Base-by-base conservation (phyloP, 1,140 invertebrate species). In the Caenorhabditis brenneri region DNA sequence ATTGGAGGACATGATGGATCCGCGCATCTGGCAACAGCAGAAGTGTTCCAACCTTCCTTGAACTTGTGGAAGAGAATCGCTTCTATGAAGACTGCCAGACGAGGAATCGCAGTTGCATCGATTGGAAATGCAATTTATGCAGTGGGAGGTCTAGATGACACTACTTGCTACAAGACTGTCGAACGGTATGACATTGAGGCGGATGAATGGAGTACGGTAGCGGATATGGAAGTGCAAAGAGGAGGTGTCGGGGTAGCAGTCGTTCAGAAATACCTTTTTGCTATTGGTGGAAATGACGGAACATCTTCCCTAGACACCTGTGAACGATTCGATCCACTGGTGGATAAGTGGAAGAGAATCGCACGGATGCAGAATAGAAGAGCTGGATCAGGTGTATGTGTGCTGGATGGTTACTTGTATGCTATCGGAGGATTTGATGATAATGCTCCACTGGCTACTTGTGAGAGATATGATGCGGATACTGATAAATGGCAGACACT, bases 51-150 rank as follows among this genome's bases (percentile, higher is more conserved):
- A 92, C 96, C 96, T 60, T 96, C 97, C 92, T 95, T 96, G 90
- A 98, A 98, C 92, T 95, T 96, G 90, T 98, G 96, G 97, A 95
- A 94, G 31, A 97, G 95, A 93, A 96, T 99, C 60, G 95, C 96
- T 6, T 95, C 96, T 2, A 98, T 99, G 97, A 97, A 95, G 84
- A 98, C 96, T 7, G 93, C 96, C 36, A 78, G 82, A 53, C 31
- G 99, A 65, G 97, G 97, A 31, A 97, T 99, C 93, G 95, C 95
- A 46, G 95, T 97, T 31, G 95, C 95, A 3, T 94, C 96, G 12
- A 92, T 97, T 48, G 94, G 94, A 65, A 95, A 95, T 0, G 95
- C 95, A 0, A 93, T 98, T 58, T 98, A 97, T 92, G 96, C 96
- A 7, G 95, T 97, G 10, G 96, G 96, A 33, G 96, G 96, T 19